These are phyloP conservation scores for Borostomias antarcticus DNA, from an alignment of 2,797 vertebrate species.

Conservation along the genomic window DNA sequence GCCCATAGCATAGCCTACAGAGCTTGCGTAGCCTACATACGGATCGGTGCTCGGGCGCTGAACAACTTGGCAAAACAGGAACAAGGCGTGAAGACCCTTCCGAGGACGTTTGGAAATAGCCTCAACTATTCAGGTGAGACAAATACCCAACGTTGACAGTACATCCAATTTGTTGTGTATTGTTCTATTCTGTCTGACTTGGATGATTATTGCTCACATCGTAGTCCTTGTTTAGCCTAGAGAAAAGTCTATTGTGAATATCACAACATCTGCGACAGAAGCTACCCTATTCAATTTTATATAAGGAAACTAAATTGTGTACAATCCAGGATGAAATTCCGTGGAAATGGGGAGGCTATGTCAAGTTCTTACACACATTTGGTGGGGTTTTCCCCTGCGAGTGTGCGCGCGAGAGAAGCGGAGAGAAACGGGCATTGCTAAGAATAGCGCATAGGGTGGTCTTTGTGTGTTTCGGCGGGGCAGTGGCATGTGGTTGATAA, in stretches of 20 bases:
- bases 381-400: conserved; percentile 3
- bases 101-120: conserved; percentile 50
- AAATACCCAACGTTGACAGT: too few relatives aligned
- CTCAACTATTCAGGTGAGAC: conserved; percentile 66
- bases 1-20: conserved; percentile 39
- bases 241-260: not conserved
- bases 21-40: conserved; percentile 23
- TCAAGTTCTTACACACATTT: not conserved
- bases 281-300: not conserved
- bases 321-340: not conserved
- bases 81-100: conserved; percentile 50
- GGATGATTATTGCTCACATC: not conserved
- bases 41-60: conserved; percentile 50
- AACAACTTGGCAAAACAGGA: conserved; percentile 60
- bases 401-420: conserved; percentile 43
- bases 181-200: not conserved
- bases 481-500: conserved; percentile 75
- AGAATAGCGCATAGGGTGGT: conserved; percentile 78
- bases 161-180: conserved; percentile 5
- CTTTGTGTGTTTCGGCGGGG: conserved; percentile 77
- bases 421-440: conserved; percentile 64
- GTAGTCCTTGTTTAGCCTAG: not conserved
- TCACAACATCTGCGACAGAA: not conserved
- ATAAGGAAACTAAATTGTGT: not conserved
- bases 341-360: not conserved